Base-by-base conservation (phyloP, 2,888 invertebrate species). In the Tetragonula carbonaria region DNA sequence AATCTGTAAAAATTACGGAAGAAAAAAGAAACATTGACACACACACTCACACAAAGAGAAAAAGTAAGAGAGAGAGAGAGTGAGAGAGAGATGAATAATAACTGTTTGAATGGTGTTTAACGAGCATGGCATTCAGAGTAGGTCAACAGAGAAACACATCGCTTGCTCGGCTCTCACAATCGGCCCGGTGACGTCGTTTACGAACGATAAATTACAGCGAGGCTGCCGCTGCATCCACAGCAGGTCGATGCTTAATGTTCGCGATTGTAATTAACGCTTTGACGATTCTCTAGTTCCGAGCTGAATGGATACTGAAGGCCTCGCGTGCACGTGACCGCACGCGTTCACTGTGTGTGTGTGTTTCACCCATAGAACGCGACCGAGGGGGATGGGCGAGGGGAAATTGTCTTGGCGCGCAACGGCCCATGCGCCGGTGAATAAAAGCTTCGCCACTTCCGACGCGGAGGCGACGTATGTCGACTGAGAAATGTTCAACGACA, bases 211-310 rank as follows among this genome's bases (percentile, higher is more conserved):
- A 84, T 84, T 84, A 73, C 68, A 70, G 28, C 18, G 21, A 23
- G 33, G 33, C 45, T 38, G 65, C 62, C 23, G 67, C 50, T 62
- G 62, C 62, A 50, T 55, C 62, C 18, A 57, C 28, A 18, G 70
- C 28, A 38, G 70, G 28, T 51, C 68, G 80, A 80, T 65, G 80
- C 57, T 74, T 77, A 84, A 77, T 55, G 77, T 45, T 66, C 67
- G 67, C 80, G 71, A 83, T 81, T 77, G 74, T 73, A 84, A 84
- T 84, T 81, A 84, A 84, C 81, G 81, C 81, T 84, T 77, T 73
- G 81, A 77, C 81, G 76, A 76, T 57, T 77, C 76, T 71, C 33
- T 53, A 51, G 53, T 28, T 59, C 33, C 50, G 68, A 59, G 63
- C 33, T 45, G 74, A 79, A 79, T 79, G 70, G 68, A 65, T 74